These are phyloP conservation scores for Sparidentex hasta DNA, from an alignment of 2,797 vertebrate species.

Conservation along the genomic window DNA sequence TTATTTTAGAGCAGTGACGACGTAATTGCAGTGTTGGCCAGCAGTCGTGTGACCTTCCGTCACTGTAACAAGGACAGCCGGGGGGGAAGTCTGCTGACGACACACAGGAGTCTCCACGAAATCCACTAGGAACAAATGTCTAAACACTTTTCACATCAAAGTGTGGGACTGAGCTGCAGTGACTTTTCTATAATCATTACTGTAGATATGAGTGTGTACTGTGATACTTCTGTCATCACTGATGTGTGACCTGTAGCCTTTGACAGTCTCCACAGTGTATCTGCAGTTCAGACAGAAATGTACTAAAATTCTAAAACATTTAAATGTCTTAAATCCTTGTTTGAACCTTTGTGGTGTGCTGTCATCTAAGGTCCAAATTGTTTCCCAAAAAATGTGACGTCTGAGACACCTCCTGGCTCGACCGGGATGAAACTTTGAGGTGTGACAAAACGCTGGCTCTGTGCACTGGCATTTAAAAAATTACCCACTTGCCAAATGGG, in stretches of 20 bases:
- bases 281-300: too few species aligned
- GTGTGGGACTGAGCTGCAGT: neutral
- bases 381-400: neutral
- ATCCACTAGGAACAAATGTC: neutral
- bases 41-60: constrained; percentile 47
- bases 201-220: too few species aligned
- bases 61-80: constrained; percentile 32
- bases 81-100: constrained; percentile 9
- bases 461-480: constrained; percentile 67
- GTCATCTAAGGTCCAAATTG: neutral
- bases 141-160: neutral
- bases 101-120: constrained; percentile 13
- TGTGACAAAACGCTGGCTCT: constrained; percentile 34
- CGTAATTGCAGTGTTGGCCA: constrained; percentile 36
- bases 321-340: neutral
- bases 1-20: neutral
- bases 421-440: constrained; percentile 22
- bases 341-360: too few species aligned
- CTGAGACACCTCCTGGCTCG: constrained; percentile 3
- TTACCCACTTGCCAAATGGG: constrained; percentile 23
- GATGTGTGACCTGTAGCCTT: neutral
- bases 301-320: neutral
- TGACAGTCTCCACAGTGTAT: neutral
- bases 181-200: too few species aligned
- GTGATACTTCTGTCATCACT: neutral